Evolutionary conservation across 2,888 invertebrate genomes (phyloP).

Genomic region (Oligia latruncula): DNA sequence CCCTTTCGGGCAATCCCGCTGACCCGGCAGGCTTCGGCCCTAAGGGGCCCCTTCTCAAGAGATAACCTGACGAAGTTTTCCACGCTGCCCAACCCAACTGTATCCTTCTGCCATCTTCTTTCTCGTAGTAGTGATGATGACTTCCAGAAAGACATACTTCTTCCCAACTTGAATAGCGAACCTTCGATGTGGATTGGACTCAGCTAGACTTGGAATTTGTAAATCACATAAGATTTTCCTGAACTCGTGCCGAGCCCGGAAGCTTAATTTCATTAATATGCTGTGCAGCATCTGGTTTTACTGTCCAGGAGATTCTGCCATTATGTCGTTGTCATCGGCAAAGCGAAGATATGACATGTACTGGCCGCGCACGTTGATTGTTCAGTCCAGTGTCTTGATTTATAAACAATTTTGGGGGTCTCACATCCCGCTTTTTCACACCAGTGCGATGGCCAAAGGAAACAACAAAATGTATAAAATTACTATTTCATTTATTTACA

Average conservation of each 20-base stretch:
- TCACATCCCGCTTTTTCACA: not conserved
- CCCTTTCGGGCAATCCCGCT: too few species aligned
- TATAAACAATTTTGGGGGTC: not conserved
- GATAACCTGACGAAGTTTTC: not conserved
- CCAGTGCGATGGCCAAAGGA: slow-evolving; percentile 32
- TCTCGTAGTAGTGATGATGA: not conserved
- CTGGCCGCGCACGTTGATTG: too few species aligned
- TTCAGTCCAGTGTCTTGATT: not conserved
- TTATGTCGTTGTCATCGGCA: not conserved
- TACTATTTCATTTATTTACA: slow-evolving; percentile 88
- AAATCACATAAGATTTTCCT: not conserved
- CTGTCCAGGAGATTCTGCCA: not conserved
- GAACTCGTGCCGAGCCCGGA: not conserved
- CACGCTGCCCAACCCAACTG: not conserved
- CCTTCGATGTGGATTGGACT: not conserved
- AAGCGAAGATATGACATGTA: not conserved
- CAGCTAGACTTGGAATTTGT: not conserved
- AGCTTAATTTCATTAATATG: not conserved
- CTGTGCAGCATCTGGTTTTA: not conserved
- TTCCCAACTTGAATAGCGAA: not conserved
- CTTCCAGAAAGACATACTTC: too few species aligned
- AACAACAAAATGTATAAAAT: slow-evolving; percentile 65
- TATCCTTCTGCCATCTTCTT: not conserved
- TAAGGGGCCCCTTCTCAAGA: not conserved
- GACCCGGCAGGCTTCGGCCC: too few species aligned